Evolutionary conservation across 1,140 invertebrate species (phyloP).

Genomic region (Cydia strobilella): DNA sequence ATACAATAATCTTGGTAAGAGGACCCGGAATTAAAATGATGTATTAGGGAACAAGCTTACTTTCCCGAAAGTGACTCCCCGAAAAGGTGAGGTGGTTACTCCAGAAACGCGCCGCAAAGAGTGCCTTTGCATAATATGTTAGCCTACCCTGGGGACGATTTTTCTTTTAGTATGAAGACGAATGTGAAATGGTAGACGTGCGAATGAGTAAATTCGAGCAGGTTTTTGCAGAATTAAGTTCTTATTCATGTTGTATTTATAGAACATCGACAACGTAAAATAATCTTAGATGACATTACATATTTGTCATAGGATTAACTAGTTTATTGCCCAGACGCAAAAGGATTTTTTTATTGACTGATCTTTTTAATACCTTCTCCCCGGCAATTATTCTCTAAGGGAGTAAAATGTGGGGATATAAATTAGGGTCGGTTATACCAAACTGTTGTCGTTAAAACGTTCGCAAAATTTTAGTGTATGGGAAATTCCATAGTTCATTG

Average conservation of each 20-base stretch:
- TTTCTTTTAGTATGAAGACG: conserved; percentile 32
- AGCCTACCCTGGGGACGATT: conserved; percentile 21
- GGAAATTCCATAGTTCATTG: no score
- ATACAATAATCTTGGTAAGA: background rate
- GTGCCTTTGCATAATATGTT: conserved; percentile 31
- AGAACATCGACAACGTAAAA: background rate
- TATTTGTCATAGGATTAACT: no score
- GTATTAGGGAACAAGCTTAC: conserved; percentile 28
- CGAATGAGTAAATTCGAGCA: conserved; percentile 23
- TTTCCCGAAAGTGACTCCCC: conserved; percentile 21
- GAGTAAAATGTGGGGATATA: no score
- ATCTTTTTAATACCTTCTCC: no score
- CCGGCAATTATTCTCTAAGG: no score
- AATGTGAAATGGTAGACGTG: conserved; percentile 8
- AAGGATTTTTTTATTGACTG: no score
- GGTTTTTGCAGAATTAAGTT: background rate
- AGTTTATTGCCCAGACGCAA: no score
- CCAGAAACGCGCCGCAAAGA: conserved; percentile 11
- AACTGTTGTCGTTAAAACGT: no score
- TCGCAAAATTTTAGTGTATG: no score
- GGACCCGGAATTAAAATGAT: conserved; percentile 21
- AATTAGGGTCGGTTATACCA: no score
- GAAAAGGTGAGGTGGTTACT: conserved; percentile 26
- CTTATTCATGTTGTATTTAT: background rate
- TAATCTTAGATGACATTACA: no score